Conservation (phyloP, 1,140 invertebrate genomes). For the Drosophila burlai region DNA sequence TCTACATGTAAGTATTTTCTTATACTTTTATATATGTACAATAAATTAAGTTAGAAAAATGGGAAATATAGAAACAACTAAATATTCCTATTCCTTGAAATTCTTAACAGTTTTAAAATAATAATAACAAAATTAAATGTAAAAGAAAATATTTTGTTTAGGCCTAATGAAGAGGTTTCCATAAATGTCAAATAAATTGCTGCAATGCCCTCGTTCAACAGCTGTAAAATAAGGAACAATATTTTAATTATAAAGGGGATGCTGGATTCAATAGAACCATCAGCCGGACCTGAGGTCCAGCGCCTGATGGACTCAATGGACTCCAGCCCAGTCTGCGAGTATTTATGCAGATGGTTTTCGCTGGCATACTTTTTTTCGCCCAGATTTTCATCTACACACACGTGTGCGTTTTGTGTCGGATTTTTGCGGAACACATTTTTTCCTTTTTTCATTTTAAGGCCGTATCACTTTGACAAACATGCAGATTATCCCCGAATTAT, state of each 20-base stretch:
- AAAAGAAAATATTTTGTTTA: constrained; percentile 25
- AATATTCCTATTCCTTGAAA: background rate
- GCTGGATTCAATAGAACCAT: constrained; percentile 20
- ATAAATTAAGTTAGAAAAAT: background rate
- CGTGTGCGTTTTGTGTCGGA: constrained; percentile 22
- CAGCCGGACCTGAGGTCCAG: constrained; percentile 25
- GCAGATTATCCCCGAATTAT: constrained; percentile 81
- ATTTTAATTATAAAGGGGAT: constrained; percentile 1
- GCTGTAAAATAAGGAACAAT: constrained; percentile 25
- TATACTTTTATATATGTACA: too few species aligned
- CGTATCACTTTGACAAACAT: constrained; percentile 81
- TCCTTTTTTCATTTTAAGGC: constrained; percentile 46
- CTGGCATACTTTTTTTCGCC: constrained; percentile 25
- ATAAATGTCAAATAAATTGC: constrained; percentile 33
- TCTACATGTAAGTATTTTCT: background rate
- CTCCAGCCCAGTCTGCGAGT: constrained; percentile 25
- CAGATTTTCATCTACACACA: constrained; percentile 20
- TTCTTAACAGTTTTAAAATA: background rate
- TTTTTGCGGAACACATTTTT: constrained; percentile 46
- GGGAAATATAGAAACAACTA: too few species aligned
- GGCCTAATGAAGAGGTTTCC: constrained; percentile 32
- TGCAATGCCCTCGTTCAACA: constrained; percentile 8
- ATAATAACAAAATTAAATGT: background rate
- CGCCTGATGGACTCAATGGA: background rate
- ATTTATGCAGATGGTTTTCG: constrained; percentile 73